A percentile compares a stretch with the other conserved stretches of the same genome.
phyloP scores from a whole-genome alignment of 2,797 vertebrate genomes.

The Scyliorhinus canicula region DNA sequence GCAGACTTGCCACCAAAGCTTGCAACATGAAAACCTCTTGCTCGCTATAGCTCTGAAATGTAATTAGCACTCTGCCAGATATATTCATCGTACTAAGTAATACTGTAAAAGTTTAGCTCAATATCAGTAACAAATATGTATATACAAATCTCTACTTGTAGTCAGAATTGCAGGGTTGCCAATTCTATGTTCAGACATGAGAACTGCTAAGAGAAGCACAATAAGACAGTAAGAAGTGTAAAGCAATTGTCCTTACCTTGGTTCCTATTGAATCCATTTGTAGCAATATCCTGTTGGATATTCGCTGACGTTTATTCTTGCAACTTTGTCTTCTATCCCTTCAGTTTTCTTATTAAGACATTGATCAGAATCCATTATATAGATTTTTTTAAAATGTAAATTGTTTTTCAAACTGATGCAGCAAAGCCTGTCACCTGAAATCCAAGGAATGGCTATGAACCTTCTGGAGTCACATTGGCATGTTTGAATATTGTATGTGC shows the following conservation, averaged over 20 bases:
- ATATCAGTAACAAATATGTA: not conserved
- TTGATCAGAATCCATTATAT: not conserved
- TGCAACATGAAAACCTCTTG: not conserved
- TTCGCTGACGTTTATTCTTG: not conserved
- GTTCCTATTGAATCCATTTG: slow-evolving; percentile 17
- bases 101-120: not conserved
- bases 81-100: not conserved
- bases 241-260: slow-evolving; percentile 14
- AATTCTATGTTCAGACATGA: not conserved
- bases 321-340: not conserved
- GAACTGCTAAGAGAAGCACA: not conserved
- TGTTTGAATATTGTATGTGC: not conserved
- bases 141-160: not conserved
- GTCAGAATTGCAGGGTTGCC: not conserved
- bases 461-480: not conserved
- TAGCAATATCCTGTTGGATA: not conserved
- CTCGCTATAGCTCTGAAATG: not conserved
- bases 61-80: not conserved
- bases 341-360: slow-evolving; percentile 28
- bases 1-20: not conserved
- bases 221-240: not conserved
- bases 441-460: slow-evolving; percentile 22
- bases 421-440: not conserved
- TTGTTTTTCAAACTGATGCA: slow-evolving; percentile 13
- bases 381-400: not conserved